A percentile compares a stretch with the other conserved stretches of the same genome.
phyloP scores from a whole-genome alignment of 2,113 vertebrate species.

The Pedionomus torquatus region DNA sequence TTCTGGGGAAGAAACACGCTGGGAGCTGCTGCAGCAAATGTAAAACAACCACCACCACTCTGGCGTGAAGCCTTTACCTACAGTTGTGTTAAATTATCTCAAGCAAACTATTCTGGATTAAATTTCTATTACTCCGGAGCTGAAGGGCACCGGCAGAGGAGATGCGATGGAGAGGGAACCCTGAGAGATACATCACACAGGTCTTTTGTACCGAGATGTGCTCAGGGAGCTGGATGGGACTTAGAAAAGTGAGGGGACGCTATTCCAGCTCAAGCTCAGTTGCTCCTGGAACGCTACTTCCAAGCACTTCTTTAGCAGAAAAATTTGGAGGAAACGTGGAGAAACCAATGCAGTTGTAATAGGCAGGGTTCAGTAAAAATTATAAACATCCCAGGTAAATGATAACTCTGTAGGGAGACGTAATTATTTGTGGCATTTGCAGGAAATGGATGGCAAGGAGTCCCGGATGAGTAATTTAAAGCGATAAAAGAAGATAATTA shows the following conservation, averaged over 20 bases:
- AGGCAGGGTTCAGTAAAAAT: background rate
- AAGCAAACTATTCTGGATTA: background rate
- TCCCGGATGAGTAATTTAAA: background rate
- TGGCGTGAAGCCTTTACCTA: background rate
- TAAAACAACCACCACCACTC: background rate
- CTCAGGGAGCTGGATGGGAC: background rate
- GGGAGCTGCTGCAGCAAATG: conserved; percentile 35
- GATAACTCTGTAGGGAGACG: background rate
- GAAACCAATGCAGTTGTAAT: background rate
- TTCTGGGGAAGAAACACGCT: conserved; percentile 31
- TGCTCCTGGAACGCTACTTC: background rate
- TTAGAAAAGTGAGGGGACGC: background rate
- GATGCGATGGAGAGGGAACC: rapidly evolving
- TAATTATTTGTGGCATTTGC: conserved; percentile 1
- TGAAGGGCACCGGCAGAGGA: background rate
- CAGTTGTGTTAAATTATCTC: background rate
- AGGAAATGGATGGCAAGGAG: background rate
- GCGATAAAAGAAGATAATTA: background rate
- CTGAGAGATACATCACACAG: rapidly evolving
- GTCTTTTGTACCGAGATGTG: background rate
- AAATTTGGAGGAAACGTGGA: background rate
- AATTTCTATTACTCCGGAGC: background rate
- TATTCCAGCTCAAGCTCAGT: background rate
- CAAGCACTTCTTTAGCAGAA: background rate
- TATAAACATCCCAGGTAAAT: background rate